Evolutionary conservation across 2,113 vertebrate genomes (phyloP), one percentile per base, ranked within the genome.

Genomic region (Corythoichthys intestinalis): DNA sequence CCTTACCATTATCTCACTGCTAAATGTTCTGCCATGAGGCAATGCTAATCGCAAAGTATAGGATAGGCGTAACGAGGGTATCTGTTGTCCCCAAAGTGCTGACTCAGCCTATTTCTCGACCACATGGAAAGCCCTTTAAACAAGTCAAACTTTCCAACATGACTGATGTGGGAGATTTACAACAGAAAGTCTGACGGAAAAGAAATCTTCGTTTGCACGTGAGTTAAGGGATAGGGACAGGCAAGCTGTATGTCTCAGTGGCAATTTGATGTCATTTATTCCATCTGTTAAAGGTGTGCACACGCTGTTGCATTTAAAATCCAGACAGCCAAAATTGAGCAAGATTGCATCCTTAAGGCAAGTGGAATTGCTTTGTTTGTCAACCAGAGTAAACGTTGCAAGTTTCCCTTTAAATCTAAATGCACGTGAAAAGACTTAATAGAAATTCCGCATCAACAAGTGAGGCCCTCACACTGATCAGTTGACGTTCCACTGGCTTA

Each of bases 261-360:
- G 56, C 38, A 70, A 46, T 57, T 73, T 38, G 46, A 60, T 78
- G 76, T 87, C 79, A 87, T 77, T 77, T 81, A 58, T 90, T 90
- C 86, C 88, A 79, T 81, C 34, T 80, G 76, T 65, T 57, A 63
- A 59, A 69, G 74, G 50, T 35, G 58, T 80, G 69, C 59, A 72
- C 54, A 82, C 83, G 85, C 69, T 79, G 53, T 78, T 78, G 58
- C 66, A 64, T 75, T 88, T 82, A 84, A 58, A 64, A 70, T 57
- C 70, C 71, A 85, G 74, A 78, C 77, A 68, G 74, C 71, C 79
- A 78, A 75, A 65, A 66, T 3, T 47, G n/a, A 63, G 11, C 11
- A 48, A 13, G 1, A 63, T 83, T 78, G 81, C 64, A 67, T 53
- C 65, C 52, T 61, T 34, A 14, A 73, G 50, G 38, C 62, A 38